phyloP scores from a whole-genome alignment of 1,140 invertebrate genomes.

The Saccostrea cuccullata region DNA sequence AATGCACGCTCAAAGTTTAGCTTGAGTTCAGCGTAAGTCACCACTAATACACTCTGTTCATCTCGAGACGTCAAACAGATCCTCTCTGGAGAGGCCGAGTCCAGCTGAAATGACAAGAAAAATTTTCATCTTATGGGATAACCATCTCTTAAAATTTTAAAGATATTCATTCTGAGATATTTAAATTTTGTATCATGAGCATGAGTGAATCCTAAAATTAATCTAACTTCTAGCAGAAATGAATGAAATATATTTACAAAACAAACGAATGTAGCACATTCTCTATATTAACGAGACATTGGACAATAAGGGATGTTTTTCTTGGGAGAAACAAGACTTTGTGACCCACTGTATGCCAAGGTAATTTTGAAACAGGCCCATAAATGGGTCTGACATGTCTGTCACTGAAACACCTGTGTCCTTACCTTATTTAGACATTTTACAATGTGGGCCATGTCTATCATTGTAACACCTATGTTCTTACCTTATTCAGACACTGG shows the following conservation, averaged over 20 bases:
- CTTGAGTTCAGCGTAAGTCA: conserved; percentile 95
- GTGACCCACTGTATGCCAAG: conserved; percentile 79
- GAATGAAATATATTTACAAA: no score
- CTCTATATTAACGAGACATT: no score
- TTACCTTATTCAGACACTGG: conserved; percentile 96
- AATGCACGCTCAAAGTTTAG: conserved; percentile 96
- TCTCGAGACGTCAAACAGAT: conserved; percentile 97
- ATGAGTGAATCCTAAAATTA: no score
- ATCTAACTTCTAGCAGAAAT: no score
- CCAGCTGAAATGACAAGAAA: conserved; percentile 75
- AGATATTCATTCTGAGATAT: no score
- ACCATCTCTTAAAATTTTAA: no score
- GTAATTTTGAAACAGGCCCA: conserved; percentile 96
- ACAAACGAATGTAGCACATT: no score
- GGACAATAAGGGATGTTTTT: no score
- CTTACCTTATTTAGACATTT: conserved; percentile 95
- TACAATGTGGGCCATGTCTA: conserved; percentile 97
- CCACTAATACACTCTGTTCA: conserved; percentile 96
- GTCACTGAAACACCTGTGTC: conserved; percentile 91
- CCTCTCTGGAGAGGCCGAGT: conserved; percentile 92
- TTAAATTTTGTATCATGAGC: no score
- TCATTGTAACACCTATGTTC: conserved; percentile 87
- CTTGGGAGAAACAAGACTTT: no score
- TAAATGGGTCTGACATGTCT: conserved; percentile 90
- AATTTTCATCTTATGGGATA: neutral